These are phyloP conservation scores for Pristionchus entomophagus DNA, from an alignment of 2,888 invertebrate species.

Conservation along the genomic window DNA sequence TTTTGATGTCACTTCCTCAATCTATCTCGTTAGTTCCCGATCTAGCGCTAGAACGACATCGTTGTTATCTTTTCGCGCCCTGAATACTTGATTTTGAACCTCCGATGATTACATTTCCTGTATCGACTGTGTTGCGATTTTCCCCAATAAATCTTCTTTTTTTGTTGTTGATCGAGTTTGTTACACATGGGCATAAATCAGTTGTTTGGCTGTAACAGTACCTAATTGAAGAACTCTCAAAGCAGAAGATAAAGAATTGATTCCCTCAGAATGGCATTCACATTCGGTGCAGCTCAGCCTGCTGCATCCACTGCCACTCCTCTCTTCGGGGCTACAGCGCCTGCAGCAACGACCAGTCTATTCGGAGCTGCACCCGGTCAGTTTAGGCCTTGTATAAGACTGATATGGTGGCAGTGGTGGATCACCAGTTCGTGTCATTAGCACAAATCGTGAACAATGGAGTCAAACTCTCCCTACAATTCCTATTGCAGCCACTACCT, in stretches of 20 bases:
- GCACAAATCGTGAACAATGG: too few relatives aligned
- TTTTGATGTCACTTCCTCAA: slow-evolving; percentile 21
- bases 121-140: background rate
- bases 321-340: slow-evolving; percentile 49
- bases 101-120: slow-evolving; percentile 18
- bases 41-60: slow-evolving; percentile 9
- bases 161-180: background rate
- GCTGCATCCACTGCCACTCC: slow-evolving; percentile 45
- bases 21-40: too few relatives aligned
- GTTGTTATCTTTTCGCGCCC: slow-evolving; percentile 15
- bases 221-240: background rate
- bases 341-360: slow-evolving; percentile 49
- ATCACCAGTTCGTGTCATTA: background rate
- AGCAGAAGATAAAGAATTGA: background rate
- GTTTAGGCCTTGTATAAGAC: background rate
- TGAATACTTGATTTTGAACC: slow-evolving; percentile 9
- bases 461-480: too few relatives aligned
- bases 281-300: slow-evolving; percentile 47
- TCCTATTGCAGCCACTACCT: slow-evolving; percentile 47
- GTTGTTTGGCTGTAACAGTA: slow-evolving; percentile 14
- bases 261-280: slow-evolving; percentile 43
- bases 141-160: slow-evolving; percentile 1
- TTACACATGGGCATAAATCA: background rate
- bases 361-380: slow-evolving; percentile 53
- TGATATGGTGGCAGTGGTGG: too few relatives aligned